phyloP scores from a whole-genome alignment of 2,797 vertebrate species.

The Cuculus canorus region DNA sequence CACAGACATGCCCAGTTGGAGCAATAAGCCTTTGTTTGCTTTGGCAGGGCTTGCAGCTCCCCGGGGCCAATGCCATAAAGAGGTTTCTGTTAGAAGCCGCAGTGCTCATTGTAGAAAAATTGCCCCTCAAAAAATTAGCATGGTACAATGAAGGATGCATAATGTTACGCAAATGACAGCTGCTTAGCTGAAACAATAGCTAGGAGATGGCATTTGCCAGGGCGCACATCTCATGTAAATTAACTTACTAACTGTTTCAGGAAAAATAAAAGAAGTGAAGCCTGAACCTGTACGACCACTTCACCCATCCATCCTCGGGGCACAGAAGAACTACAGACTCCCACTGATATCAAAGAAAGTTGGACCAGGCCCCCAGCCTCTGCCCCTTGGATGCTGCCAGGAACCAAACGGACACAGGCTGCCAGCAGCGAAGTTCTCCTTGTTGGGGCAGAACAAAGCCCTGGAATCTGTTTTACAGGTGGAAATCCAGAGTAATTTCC shows the following conservation, averaged over 20 bases:
- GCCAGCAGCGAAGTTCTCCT: conserved; percentile 36
- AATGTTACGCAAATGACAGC: conserved; percentile 91
- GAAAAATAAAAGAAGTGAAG: conserved; percentile 51
- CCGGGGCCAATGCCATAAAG: conserved; percentile 93
- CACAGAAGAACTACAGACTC: conserved; percentile 28
- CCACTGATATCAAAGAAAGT: conserved; percentile 33
- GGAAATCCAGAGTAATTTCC: conserved; percentile 26
- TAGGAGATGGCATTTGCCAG: conserved; percentile 85
- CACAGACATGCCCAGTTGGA: conserved; percentile 84
- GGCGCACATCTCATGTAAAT: conserved; percentile 86
- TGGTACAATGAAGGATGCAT: conserved; percentile 91
- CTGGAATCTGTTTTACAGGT: conserved; percentile 60
- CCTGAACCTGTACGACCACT: conserved; percentile 57
- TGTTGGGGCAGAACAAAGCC: conserved; percentile 41
- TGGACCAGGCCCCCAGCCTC: not conserved
- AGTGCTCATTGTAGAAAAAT: conserved; percentile 95
- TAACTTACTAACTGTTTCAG: conserved; percentile 69
- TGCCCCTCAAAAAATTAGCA: conserved; percentile 92
- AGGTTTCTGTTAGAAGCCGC: conserved; percentile 92
- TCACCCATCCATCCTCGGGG: conserved; percentile 37
- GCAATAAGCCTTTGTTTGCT: conserved; percentile 92
- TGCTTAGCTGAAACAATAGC: conserved; percentile 85
- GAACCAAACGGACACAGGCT: not conserved
- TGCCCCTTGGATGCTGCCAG: not conserved
- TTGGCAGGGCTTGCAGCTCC: conserved; percentile 91